Base-by-base conservation (phyloP, 2,113 vertebrate species). In the Erythrocercus mccallii region DNA sequence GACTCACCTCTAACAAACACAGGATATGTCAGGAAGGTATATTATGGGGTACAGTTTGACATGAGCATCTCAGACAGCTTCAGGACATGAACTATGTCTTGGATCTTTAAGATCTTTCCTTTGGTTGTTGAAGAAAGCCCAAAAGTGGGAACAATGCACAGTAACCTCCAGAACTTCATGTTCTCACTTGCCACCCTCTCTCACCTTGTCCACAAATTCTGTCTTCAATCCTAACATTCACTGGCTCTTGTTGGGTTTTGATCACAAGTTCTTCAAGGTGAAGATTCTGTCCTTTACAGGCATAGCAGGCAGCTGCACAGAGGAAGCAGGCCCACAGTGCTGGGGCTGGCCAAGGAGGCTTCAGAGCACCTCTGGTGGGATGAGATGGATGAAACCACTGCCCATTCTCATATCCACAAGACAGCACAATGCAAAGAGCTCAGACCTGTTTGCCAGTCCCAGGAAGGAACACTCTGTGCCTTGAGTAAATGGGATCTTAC, bases 251-350 rank as follows among this genome's bases (percentile, higher is more conserved):
- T 28, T 72, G 71, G 45, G 60, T 78, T 86, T 77, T 74, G 51
- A 84, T 93, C 86, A 90, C 82, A 95, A 88, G 90, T 78, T 95
- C 54, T 73, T 93, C 90, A 94, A 95, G 93, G 95, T 94, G 92
- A 97, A 90, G 42, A 84, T 62, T 53, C 76, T 92, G 92, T 57
- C 82, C 92, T 94, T 96, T 71, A 38, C 11, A 70, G 53, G 15
- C 44, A 53, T 8, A 73, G 82, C 50, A 44, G 23, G 69, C 20
- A 85, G 37, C 31, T 74, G 56, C 3, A 1, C 44, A 78, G 47
- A 54, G 35, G 66, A 51, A 44, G 51, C 24, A 64, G 61, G 16
- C 24, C 90, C 71, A 73, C 1, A 1, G 4, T 0, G 1, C 33
- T 48, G 30, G 12, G 27, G 15, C 38, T 56, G 37, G 17, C 25